These are phyloP conservation scores for Gopherus flavomarginatus DNA, from an alignment of 2,113 vertebrate genomes.

Conservation along the genomic window DNA sequence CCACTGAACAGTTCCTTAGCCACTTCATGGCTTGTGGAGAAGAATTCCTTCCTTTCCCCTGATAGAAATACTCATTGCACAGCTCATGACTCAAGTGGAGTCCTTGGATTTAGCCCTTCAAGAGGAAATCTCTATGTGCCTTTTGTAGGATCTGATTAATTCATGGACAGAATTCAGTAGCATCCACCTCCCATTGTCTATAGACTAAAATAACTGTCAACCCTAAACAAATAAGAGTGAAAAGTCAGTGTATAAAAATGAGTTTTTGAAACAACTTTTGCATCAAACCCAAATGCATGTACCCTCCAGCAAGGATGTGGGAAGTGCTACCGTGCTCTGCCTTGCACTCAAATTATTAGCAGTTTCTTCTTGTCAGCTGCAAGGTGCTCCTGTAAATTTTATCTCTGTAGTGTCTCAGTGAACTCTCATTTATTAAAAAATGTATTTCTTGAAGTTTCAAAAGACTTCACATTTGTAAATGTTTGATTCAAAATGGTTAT, in stretches of 20 bases:
- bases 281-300: background rate
- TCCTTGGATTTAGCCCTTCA: background rate
- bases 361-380: background rate
- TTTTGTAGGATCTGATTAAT: background rate
- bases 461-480: background rate
- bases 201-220: background rate
- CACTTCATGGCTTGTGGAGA: background rate
- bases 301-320: background rate
- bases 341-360: background rate
- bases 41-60: background rate
- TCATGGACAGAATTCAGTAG: accelerated
- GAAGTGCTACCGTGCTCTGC: background rate
- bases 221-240: background rate
- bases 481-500: background rate
- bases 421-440: background rate
- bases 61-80: background rate
- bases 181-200: background rate
- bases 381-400: background rate
- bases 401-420: background rate
- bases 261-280: background rate
- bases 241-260: background rate
- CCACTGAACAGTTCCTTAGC: background rate
- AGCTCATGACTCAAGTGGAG: background rate
- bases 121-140: background rate
- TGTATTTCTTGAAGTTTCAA: background rate